phyloP scores from a whole-genome alignment of 2,888 invertebrate genomes.

The Rhodophaea formosa region DNA sequence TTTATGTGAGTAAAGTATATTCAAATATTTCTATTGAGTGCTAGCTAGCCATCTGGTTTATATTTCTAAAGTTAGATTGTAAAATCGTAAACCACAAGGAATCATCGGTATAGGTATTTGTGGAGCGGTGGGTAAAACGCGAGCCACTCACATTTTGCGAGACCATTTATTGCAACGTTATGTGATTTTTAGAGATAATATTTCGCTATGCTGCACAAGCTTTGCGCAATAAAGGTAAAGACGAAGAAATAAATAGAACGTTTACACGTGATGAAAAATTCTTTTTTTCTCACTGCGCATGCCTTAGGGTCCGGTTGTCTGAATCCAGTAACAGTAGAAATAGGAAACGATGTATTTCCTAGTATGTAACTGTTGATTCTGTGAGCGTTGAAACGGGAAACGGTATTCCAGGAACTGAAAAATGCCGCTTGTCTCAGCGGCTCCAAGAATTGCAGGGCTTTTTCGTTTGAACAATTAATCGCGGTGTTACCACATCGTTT shows the following conservation, averaged over 20 bases:
- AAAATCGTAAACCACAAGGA: conserved; percentile 76
- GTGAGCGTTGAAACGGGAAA: conserved; percentile 14
- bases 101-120: conserved; percentile 65
- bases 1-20: conserved; percentile 48
- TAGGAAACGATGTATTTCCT: conserved; percentile 27
- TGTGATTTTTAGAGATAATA: not conserved
- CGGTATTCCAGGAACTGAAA: not conserved
- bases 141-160: conserved; percentile 30
- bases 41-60: conserved; percentile 78
- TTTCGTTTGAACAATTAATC: not conserved
- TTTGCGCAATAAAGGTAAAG: not conserved
- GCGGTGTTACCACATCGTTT: not conserved
- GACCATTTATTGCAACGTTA: not conserved
- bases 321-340: no score
- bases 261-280: conserved; percentile 43
- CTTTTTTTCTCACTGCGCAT: conserved; percentile 61
- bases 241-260: conserved; percentile 22
- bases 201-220: not conserved
- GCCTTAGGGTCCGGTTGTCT: conserved; percentile 37
- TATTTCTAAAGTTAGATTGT: conserved; percentile 80
- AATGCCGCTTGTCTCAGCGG: not conserved
- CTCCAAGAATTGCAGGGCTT: not conserved
- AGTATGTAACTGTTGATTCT: conserved; percentile 42
- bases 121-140: conserved; percentile 46
- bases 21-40: conserved; percentile 69